These are phyloP conservation scores for Tupiocoris notatus DNA, from an alignment of 2,888 invertebrate species.

Conservation along the genomic window DNA sequence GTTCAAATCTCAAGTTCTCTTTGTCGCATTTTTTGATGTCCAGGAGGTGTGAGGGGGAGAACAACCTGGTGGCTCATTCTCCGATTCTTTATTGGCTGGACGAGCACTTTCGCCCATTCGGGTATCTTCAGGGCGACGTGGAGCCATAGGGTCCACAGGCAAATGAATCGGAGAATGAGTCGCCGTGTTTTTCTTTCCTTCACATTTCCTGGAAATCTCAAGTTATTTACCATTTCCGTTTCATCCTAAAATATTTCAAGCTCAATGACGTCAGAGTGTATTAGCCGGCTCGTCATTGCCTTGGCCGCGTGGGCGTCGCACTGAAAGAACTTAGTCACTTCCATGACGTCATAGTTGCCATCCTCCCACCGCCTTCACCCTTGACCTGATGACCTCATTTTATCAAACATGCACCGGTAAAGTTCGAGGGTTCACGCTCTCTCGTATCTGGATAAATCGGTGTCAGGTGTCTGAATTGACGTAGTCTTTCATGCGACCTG, in stretches of 20 bases:
- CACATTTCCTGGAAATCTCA: too few species aligned
- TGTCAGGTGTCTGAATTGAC: background rate
- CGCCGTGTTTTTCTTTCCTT: too few species aligned
- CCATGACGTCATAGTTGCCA: background rate
- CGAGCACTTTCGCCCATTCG: too few species aligned
- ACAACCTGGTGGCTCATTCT: too few species aligned
- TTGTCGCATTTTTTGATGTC: too few species aligned
- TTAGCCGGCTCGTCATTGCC: background rate
- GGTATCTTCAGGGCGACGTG: too few species aligned
- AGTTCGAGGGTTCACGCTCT: background rate
- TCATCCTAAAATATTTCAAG: background rate
- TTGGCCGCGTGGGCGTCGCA: background rate
- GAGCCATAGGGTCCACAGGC: too few species aligned
- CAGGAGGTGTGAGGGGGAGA: too few species aligned
- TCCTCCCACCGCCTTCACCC: background rate
- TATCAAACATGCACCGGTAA: background rate
- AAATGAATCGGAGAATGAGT: too few species aligned
- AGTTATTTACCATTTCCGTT: too few species aligned
- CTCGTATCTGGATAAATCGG: background rate
- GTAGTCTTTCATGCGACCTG: background rate
- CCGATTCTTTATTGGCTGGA: too few species aligned
- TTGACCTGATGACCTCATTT: background rate
- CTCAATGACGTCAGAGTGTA: background rate
- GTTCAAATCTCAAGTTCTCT: too few species aligned
- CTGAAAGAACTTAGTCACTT: background rate